phyloP scores from a whole-genome alignment of 2,888 invertebrate genomes.

The Dermolepida albohirtum region DNA sequence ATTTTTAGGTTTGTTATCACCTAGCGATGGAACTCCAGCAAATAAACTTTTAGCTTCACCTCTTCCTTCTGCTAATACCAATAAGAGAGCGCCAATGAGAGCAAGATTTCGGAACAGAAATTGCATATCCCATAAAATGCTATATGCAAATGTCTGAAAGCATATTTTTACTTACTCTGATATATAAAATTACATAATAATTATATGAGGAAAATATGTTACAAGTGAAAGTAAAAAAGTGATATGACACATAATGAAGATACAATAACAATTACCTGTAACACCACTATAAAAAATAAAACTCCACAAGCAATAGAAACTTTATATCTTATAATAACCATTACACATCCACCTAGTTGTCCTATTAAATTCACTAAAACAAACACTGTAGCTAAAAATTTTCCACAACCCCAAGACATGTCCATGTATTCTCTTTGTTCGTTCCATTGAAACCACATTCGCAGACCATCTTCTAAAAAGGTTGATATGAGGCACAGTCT shows the following conservation, averaged over 20 bases:
- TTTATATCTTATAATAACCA: constrained; percentile 93
- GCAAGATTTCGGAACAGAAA: constrained; percentile 97
- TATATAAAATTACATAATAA: constrained; percentile 18
- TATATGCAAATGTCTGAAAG: constrained; percentile 89
- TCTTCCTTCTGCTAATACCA: constrained; percentile 96
- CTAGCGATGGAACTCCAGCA: constrained; percentile 92
- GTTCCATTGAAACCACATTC: constrained; percentile 99
- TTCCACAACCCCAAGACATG: constrained; percentile 96
- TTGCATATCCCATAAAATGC: constrained; percentile 98
- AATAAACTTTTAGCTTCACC: constrained; percentile 95
- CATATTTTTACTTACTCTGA: constrained; percentile 49
- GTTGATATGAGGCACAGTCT: constrained; percentile 97
- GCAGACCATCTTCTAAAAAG: constrained; percentile 97
- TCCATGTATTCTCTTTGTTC: constrained; percentile 98
- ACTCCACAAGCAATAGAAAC: constrained; percentile 93
- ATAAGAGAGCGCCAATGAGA: constrained; percentile 94
- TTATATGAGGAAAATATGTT: constrained; percentile 5
- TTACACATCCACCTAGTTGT: constrained; percentile 95
- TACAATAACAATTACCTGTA: constrained; percentile 78
- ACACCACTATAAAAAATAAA: constrained; percentile 93
- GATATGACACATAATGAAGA: background rate
- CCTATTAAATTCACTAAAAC: constrained; percentile 96
- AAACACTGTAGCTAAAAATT: constrained; percentile 92
- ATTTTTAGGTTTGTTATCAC: constrained; percentile 97
- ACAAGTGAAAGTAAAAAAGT: constrained; percentile 13